Conservation (phyloP, 2,113 vertebrate species). For the Thymallus thymallus region DNA sequence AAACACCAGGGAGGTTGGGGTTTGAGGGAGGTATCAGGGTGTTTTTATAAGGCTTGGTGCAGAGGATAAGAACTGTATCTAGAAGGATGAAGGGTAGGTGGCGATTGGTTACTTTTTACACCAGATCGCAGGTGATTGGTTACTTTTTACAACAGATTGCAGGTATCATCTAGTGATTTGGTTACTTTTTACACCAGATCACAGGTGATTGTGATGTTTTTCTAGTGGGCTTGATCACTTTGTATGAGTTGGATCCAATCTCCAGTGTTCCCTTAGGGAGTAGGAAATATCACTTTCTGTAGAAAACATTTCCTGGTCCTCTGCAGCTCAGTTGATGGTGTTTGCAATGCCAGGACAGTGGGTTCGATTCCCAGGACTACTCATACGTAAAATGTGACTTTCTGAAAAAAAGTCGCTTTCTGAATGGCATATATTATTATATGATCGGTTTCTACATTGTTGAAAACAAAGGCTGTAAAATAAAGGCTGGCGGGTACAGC, state of each 20-base stretch:
- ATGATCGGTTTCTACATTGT: neutral
- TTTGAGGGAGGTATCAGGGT: neutral
- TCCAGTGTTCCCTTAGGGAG: neutral
- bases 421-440: no score
- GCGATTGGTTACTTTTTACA: neutral
- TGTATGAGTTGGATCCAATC: neutral
- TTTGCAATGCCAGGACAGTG: no score
- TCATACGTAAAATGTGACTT: no score
- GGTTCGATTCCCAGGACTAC: no score
- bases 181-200: no score
- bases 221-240: neutral
- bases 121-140: no score
- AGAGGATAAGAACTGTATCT: neutral
- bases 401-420: no score
- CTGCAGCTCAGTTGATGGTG: no score
- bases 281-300: neutral
- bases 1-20: slow-evolving; percentile 39
- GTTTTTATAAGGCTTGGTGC: neutral
- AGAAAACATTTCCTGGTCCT: neutral
- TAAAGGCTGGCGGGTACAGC: neutral
- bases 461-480: neutral
- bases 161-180: no score
- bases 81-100: neutral
- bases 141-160: no score
- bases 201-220: neutral